These are phyloP conservation scores for Actias luna DNA, from an alignment of 2,888 invertebrate genomes.

Conservation along the genomic window DNA sequence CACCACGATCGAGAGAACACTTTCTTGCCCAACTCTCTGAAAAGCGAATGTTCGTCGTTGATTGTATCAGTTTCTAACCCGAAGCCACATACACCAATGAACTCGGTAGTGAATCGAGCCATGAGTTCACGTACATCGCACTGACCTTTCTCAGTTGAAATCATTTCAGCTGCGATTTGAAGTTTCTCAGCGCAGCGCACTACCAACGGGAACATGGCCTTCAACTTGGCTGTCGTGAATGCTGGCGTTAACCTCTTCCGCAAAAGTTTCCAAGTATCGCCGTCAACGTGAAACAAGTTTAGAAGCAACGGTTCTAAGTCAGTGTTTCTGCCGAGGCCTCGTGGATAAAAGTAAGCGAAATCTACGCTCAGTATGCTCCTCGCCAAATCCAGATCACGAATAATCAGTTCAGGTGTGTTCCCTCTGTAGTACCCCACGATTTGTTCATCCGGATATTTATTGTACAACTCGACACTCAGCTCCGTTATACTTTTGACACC, in stretches of 20 bases:
- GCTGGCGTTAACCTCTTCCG: constrained; percentile 62
- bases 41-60: constrained; percentile 49
- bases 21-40: constrained; percentile 43
- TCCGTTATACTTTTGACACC: constrained; percentile 44
- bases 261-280: constrained; percentile 60
- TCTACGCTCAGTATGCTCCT: constrained; percentile 50
- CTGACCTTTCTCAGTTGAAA: constrained; percentile 42
- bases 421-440: constrained; percentile 59
- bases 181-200: constrained; percentile 58
- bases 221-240: constrained; percentile 62
- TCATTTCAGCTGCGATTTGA: constrained; percentile 38
- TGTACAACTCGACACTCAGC: constrained; percentile 46
- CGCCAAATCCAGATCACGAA: constrained; percentile 55
- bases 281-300: constrained; percentile 56
- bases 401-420: constrained; percentile 49
- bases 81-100: constrained; percentile 59
- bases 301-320: constrained; percentile 46
- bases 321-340: constrained; percentile 46
- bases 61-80: constrained; percentile 53
- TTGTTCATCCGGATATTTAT: constrained; percentile 56
- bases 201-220: constrained; percentile 64
- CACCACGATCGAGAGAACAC: constrained; percentile 39
- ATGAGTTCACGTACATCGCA: constrained; percentile 52
- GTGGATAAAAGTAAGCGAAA: constrained; percentile 50
- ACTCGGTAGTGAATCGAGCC: constrained; percentile 58